These are phyloP conservation scores for Epinotia bilunana DNA, from an alignment of 2,888 invertebrate species.

Conservation along the genomic window DNA sequence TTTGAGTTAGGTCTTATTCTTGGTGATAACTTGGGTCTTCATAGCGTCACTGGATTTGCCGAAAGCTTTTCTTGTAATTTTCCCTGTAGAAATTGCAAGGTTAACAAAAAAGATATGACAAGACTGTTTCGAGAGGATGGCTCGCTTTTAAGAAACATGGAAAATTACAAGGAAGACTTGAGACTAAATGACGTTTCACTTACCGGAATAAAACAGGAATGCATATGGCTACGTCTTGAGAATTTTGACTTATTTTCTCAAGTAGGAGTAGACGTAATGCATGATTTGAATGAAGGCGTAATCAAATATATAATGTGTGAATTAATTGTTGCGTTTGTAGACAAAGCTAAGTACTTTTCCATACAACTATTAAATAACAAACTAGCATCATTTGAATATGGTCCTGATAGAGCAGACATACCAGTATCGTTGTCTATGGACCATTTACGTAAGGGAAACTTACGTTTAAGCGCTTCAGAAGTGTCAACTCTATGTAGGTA, in stretches of 20 bases:
- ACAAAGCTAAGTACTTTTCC: constrained; percentile 25
- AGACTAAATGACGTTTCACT: constrained; percentile 13
- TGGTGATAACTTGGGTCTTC: constrained; percentile 47
- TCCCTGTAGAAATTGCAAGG: constrained; percentile 35
- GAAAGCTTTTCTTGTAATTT: constrained; percentile 45
- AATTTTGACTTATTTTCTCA: constrained; percentile 49
- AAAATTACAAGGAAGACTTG: constrained; percentile 33
- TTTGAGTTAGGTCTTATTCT: constrained; percentile 45
- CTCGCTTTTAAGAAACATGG: constrained; percentile 20
- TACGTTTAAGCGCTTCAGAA: constrained; percentile 34
- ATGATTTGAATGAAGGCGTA: constrained; percentile 51
- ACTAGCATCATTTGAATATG: constrained; percentile 29
- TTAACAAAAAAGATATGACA: constrained; percentile 1
- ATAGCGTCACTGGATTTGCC: constrained; percentile 45
- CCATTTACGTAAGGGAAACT: constrained; percentile 31
- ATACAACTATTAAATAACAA: constrained; percentile 34
- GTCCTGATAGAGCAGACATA: constrained; percentile 25
- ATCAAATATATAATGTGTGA: constrained; percentile 43
- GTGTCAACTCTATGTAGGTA: constrained; percentile 27
- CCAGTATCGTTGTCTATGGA: constrained; percentile 17
- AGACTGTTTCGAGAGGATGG: constrained; percentile 9
- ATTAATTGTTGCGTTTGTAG: constrained; percentile 32
- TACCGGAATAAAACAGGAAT: constrained; percentile 48
- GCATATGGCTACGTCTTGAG: constrained; percentile 47
- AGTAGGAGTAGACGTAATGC: constrained; percentile 51